Percentiles rank a stretch among this genome's conserved stretches.
Conservation (phyloP, 2,888 invertebrate genomes). For the Alentia gelatinosa region DNA sequence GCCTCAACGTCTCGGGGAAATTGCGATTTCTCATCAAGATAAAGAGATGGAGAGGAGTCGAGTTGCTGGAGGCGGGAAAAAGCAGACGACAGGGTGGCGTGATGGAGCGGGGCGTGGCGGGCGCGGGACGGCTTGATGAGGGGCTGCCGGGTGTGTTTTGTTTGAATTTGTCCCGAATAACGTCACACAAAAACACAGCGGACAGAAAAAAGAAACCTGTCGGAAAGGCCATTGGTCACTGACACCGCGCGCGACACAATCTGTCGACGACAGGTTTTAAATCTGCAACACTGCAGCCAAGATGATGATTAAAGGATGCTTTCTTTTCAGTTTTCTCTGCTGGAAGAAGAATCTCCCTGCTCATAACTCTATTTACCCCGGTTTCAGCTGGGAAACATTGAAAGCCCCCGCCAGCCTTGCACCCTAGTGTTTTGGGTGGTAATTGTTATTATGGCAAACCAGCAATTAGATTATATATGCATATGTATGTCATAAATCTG, state of each 20-base stretch:
- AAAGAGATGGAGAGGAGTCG: not conserved
- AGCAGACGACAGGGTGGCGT: not conserved
- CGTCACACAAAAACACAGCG: not conserved
- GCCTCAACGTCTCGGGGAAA: too few relatives aligned
- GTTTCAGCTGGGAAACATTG: not conserved
- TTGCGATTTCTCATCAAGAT: constrained; percentile 2
- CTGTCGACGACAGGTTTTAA: not conserved
- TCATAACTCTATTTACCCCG: not conserved
- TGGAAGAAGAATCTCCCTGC: not conserved
- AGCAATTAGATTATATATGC: too few relatives aligned
- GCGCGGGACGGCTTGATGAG: not conserved
- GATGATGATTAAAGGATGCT: not conserved
- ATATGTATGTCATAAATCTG: too few relatives aligned
- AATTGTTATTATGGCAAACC: too few relatives aligned
- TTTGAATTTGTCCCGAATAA: not conserved
- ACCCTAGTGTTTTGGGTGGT: too few relatives aligned
- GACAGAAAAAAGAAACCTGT: not conserved
- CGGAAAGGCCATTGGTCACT: not conserved
- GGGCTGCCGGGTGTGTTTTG: not conserved
- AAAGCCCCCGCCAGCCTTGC: not conserved
- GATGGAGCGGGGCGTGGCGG: not conserved
- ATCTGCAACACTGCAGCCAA: not conserved
- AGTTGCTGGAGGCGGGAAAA: not conserved
- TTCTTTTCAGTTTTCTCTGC: not conserved
- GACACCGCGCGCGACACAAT: not conserved